Evolutionary conservation across 2,888 invertebrate genomes (phyloP).

Genomic region (Ecdyonurus torrentis): DNA sequence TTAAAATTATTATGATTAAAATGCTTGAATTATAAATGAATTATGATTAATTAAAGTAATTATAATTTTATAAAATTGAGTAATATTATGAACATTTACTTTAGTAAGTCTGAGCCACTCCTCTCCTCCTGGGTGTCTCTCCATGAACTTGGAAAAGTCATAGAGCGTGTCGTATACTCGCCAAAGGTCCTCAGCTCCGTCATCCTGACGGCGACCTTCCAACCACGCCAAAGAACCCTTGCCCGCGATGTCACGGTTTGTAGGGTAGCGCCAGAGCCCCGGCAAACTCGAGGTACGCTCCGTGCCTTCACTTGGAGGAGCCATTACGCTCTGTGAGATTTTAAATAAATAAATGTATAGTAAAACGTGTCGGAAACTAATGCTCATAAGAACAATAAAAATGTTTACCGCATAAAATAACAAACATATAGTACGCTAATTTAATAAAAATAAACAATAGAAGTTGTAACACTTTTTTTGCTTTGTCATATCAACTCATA

Average conservation of each 20-base stretch:
- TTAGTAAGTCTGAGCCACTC: slow-evolving; percentile 42
- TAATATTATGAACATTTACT: slow-evolving; percentile 15
- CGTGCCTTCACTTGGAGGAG: neutral
- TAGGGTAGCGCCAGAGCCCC: slow-evolving; percentile 30
- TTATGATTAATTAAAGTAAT: neutral
- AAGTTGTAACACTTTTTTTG: too few relatives aligned
- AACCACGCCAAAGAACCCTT: slow-evolving; percentile 40
- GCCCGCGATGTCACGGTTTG: slow-evolving; percentile 29
- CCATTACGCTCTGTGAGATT: neutral
- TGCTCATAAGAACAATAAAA: too few relatives aligned
- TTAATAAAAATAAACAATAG: too few relatives aligned
- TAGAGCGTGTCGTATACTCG: slow-evolving; percentile 60
- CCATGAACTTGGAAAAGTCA: slow-evolving; percentile 62
- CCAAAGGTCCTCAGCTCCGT: slow-evolving; percentile 64
- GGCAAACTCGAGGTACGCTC: neutral
- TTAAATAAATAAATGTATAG: too few relatives aligned
- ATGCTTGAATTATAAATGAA: too few relatives aligned
- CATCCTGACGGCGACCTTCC: slow-evolving; percentile 43
- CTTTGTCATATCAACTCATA: too few relatives aligned
- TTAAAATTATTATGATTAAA: too few relatives aligned
- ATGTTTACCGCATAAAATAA: too few relatives aligned
- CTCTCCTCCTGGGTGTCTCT: slow-evolving; percentile 69
- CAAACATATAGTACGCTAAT: too few relatives aligned
- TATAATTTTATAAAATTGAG: neutral
- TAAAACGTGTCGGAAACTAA: too few relatives aligned